phyloP scores from a whole-genome alignment of 2,888 invertebrate species.

The Xylocampa areola region DNA sequence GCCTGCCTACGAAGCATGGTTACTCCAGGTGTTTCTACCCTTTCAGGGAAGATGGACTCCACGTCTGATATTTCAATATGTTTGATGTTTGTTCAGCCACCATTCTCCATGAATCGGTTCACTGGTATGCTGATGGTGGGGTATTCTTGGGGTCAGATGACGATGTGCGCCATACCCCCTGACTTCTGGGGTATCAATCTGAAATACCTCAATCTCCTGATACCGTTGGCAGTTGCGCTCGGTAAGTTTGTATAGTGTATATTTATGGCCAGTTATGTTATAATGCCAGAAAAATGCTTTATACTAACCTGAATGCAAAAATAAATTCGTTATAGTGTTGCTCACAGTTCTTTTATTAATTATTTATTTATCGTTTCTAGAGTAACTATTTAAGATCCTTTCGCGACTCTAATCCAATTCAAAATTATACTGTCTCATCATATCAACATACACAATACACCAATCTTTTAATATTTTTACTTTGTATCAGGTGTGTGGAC shows the following conservation, averaged over 20 bases:
- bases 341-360: no score
- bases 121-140: slow-evolving; percentile 94
- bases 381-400: no score
- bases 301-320: neutral
- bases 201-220: slow-evolving; percentile 92
- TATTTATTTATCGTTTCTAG: no score
- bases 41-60: no score
- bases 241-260: slow-evolving; percentile 85
- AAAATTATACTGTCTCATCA: no score
- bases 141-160: slow-evolving; percentile 94
- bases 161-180: slow-evolving; percentile 93
- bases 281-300: neutral
- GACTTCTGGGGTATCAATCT: slow-evolving; percentile 93
- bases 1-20: no score
- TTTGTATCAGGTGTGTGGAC: slow-evolving; percentile 94
- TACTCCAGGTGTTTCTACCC: no score
- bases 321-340: no score
- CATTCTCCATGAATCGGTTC: slow-evolving; percentile 94
- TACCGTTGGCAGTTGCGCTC: slow-evolving; percentile 93
- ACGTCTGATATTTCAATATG: neutral
- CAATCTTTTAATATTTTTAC: neutral
- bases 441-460: no score
- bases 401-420: no score
- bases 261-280: neutral
- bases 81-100: slow-evolving; percentile 90